Evolutionary conservation across 2,113 vertebrate species (phyloP), one percentile per base, ranked within the genome.

Genomic region (Chrysochloris asiatica): DNA sequence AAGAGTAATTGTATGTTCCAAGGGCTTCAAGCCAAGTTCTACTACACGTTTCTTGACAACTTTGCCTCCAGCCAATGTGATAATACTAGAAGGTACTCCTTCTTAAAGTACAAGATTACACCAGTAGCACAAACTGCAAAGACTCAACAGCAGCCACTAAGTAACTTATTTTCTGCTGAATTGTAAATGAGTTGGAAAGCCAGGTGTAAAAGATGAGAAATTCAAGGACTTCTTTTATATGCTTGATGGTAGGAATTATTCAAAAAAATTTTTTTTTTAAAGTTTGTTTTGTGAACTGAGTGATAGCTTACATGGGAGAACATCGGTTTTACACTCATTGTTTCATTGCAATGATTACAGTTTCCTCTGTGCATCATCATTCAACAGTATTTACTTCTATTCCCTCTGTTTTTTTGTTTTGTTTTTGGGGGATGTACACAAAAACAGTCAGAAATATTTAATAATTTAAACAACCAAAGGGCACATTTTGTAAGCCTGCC

Each of bases 41-140:
- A 48, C 24, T 10, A 45, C 50, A 21, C 56, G 45, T 47, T 76
- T 91, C 75, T 76, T 26, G 26, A 83, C 71, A 69, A n/a, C 22
- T 76, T 90, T 93, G 91, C 85, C 88, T 93, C 88, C 38, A 92
- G 76, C 30, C 56, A 56, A 52, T 47, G 76, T 81, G 90, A 43
- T 80, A 59, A 69, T 33, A 72, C 56, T 71, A 63, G 45, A 69
- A 84, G 38, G 54, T 76, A 81, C 26, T 91, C 28, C 47, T 91
- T 65, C 72, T 75, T 59, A 75, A 52, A 59, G n/a, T 10, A 50
- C 24, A 91, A 94, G 85, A 85, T 41, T 83, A 48, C 11, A 72
- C 28, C n/a, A 81, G 8, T 52, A 48, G 17, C 54, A 77, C 61
- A 83, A 61, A 50, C 88, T 63, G 21, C n/a, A 77, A 69, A 93